Conservation (phyloP, 2,888 invertebrate genomes). For the Bellardia pandia region DNA sequence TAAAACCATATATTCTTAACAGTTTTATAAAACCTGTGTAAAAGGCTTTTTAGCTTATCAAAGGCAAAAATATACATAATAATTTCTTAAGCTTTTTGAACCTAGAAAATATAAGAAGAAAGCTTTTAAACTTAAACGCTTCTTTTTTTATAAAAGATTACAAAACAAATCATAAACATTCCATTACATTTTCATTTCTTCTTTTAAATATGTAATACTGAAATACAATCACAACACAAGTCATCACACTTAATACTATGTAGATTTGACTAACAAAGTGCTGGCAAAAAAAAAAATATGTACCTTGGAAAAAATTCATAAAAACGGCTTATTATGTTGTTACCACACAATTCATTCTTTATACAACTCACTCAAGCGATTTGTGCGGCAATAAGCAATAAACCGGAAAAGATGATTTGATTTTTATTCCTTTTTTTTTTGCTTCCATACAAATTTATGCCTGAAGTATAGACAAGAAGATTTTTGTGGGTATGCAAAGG, state of each 20-base stretch:
- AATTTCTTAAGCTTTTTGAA: slow-evolving; percentile 12
- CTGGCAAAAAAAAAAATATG: neutral
- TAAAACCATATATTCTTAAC: neutral
- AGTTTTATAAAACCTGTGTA: neutral
- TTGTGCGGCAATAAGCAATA: slow-evolving; percentile 81
- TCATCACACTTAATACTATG: slow-evolving; percentile 8
- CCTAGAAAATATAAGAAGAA: neutral
- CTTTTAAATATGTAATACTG: slow-evolving; percentile 40
- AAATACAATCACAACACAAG: slow-evolving; percentile 15
- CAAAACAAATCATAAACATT: slow-evolving; percentile 31
- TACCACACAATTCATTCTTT: slow-evolving; percentile 45
- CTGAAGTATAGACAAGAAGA: slow-evolving; percentile 42
- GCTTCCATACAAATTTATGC: slow-evolving; percentile 8
- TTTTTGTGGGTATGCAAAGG: slow-evolving; percentile 42
- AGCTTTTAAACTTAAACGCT: neutral
- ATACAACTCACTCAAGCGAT: slow-evolving; percentile 77
- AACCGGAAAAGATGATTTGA: slow-evolving; percentile 82
- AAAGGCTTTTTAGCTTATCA: slow-evolving; percentile 5
- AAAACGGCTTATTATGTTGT: slow-evolving; percentile 57
- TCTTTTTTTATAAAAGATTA: slow-evolving; percentile 31
- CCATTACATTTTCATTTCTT: slow-evolving; percentile 51
- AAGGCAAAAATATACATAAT: neutral
- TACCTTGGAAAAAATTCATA: slow-evolving; percentile 13
- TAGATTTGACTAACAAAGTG: neutral
- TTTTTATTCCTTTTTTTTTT: slow-evolving; percentile 47